A percentile compares a stretch with the other conserved stretches of the same genome.
Evolutionary conservation across 2,888 invertebrate species (phyloP).

Genomic region (Hypercompe scribonia): DNA sequence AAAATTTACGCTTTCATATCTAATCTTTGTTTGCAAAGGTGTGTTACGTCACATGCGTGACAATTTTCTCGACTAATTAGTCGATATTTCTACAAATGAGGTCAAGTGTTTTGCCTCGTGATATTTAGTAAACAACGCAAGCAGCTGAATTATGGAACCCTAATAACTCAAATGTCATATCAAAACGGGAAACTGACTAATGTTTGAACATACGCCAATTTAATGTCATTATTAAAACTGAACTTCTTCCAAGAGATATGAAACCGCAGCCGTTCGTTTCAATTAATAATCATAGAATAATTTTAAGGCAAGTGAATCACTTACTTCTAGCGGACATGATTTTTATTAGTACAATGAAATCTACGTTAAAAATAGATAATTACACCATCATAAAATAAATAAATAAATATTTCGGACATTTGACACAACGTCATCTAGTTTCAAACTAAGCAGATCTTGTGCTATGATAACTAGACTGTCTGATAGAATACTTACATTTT

Average conservation of each 20-base stretch:
- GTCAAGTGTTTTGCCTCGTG: conserved; percentile 8
- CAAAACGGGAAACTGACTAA: conserved; percentile 39
- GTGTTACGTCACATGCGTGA: neutral
- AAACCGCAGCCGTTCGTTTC: conserved; percentile 47
- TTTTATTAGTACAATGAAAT: conserved; percentile 13
- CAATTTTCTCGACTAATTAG: conserved; percentile 8
- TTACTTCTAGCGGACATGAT: conserved; percentile 13
- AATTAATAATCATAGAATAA: conserved; percentile 22
- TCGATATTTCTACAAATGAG: conserved; percentile 6
- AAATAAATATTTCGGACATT: too few relatives aligned
- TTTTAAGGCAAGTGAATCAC: conserved; percentile 37
- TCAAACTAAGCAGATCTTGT: too few relatives aligned
- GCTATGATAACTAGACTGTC: too few relatives aligned
- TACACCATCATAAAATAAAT: conserved; percentile 9
- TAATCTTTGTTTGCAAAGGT: neutral
- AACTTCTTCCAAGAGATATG: conserved; percentile 32
- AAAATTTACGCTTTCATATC: neutral
- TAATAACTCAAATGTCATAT: conserved; percentile 18
- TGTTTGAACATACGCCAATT: conserved; percentile 37
- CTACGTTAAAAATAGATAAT: conserved; percentile 16
- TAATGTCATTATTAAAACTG: conserved; percentile 29
- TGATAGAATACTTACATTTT: too few relatives aligned
- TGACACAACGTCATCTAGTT: too few relatives aligned
- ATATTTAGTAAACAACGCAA: conserved; percentile 5
- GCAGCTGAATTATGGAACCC: conserved; percentile 13